Percentiles rank a stretch among this genome's conserved stretches.
Evolutionary conservation across 2,888 invertebrate genomes (phyloP).

Genomic region (Podotricha telesiphe): DNA sequence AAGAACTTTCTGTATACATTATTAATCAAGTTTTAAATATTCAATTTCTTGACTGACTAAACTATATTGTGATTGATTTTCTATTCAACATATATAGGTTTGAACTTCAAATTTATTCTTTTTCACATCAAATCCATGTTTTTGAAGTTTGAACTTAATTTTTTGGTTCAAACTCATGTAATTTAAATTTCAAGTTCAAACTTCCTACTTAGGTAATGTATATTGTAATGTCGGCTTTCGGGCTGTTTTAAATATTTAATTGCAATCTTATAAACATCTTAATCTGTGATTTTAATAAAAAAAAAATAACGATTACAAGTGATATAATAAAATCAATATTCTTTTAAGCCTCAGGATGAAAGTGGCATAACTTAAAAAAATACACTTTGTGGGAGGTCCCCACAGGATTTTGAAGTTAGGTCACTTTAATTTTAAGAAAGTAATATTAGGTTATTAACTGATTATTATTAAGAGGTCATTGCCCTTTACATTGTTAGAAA

Average conservation of each 20-base stretch:
- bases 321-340: not conserved
- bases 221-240: not conserved
- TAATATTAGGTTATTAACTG: too few species aligned
- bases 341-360: not conserved
- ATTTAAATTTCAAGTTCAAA: not conserved
- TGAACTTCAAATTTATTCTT: not conserved
- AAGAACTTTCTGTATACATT: not conserved
- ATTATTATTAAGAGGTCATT: too few species aligned
- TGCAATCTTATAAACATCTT: not conserved
- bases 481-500: too few species aligned
- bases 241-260: constrained; percentile 2
- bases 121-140: too few species aligned
- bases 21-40: not conserved
- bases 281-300: constrained; percentile 16
- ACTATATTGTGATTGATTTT: not conserved
- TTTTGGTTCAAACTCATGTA: too few species aligned
- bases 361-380: not conserved
- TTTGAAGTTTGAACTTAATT: too few species aligned
- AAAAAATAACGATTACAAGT: not conserved
- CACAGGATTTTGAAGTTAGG: too few species aligned
- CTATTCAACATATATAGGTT: not conserved
- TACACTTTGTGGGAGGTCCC: too few species aligned
- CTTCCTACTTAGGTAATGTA: not conserved
- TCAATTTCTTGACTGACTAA: constrained; percentile 12
- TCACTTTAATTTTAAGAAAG: too few species aligned